Percentiles rank a stretch among this genome's conserved stretches.
These are phyloP conservation scores for Heliconius ismenius DNA, from an alignment of 2,888 invertebrate species.

Conservation along the genomic window DNA sequence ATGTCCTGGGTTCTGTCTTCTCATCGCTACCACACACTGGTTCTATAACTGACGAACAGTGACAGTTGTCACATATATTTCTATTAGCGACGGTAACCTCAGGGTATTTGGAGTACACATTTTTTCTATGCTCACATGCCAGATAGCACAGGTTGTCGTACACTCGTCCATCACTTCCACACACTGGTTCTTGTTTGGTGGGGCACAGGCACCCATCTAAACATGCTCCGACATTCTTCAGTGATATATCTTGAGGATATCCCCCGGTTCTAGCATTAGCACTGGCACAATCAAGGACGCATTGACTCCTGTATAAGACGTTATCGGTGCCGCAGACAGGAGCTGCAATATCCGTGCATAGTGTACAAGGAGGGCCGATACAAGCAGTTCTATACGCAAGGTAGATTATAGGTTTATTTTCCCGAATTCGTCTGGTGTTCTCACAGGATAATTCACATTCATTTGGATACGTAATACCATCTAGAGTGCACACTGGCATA, in stretches of 20 bases:
- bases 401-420: conserved; percentile 39
- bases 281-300: conserved; percentile 46
- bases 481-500: conserved; percentile 53
- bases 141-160: conserved; percentile 46
- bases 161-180: conserved; percentile 44
- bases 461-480: conserved; percentile 48
- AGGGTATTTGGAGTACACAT: conserved; percentile 27
- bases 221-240: conserved; percentile 45
- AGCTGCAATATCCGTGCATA: conserved; percentile 41
- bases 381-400: conserved; percentile 47
- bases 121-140: conserved; percentile 45
- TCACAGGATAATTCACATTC: conserved; percentile 48
- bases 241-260: conserved; percentile 32
- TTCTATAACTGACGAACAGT: conserved; percentile 40
- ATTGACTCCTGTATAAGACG: conserved; percentile 47
- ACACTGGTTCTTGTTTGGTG: conserved; percentile 41
- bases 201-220: conserved; percentile 41
- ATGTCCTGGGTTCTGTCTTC: conserved; percentile 43
- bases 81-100: conserved; percentile 31
- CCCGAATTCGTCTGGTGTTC: conserved; percentile 41
- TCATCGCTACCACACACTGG: conserved; percentile 54
- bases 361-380: conserved; percentile 41
- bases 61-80: conserved; percentile 45
- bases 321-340: conserved; percentile 49
- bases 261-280: conserved; percentile 35